A percentile compares a stretch with the other conserved stretches of the same genome.
These are phyloP conservation scores for Strix uralensis DNA, from an alignment of 2,113 vertebrate genomes.

Conservation along the genomic window DNA sequence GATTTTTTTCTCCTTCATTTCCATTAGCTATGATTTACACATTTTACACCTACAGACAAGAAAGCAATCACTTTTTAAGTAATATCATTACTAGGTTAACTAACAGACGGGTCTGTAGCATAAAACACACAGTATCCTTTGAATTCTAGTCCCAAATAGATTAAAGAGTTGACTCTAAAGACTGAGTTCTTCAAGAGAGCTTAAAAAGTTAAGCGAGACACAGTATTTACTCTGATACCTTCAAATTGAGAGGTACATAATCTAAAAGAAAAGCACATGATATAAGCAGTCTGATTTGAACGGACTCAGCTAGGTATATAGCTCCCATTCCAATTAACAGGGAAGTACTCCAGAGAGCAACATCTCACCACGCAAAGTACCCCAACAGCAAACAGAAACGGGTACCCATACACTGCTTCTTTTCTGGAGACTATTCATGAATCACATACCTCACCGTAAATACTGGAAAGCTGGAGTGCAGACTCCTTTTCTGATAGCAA, in stretches of 20 bases:
- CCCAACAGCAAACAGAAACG: fast-evolving
- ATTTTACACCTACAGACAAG: neutral
- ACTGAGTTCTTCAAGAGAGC: neutral
- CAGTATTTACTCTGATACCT: neutral
- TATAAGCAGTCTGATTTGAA: neutral
- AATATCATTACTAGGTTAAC: neutral
- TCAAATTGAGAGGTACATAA: neutral
- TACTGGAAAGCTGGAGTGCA: neutral
- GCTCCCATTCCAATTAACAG: neutral
- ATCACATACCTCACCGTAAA: neutral
- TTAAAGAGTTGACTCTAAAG: neutral
- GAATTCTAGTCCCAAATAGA: neutral
- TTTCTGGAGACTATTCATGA: neutral
- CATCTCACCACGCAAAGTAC: neutral
- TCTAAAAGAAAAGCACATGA: neutral
- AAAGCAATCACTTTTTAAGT: neutral
- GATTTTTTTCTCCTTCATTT: neutral
- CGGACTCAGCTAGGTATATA: neutral
- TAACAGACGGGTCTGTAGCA: neutral
- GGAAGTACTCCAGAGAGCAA: neutral
- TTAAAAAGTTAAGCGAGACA: neutral
- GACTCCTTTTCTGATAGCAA: neutral
- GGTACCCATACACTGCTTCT: neutral
- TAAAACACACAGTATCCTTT: neutral
- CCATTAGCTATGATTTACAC: neutral